Conservation (phyloP, 2,888 invertebrate genomes). For the Alsophila aescularia region DNA sequence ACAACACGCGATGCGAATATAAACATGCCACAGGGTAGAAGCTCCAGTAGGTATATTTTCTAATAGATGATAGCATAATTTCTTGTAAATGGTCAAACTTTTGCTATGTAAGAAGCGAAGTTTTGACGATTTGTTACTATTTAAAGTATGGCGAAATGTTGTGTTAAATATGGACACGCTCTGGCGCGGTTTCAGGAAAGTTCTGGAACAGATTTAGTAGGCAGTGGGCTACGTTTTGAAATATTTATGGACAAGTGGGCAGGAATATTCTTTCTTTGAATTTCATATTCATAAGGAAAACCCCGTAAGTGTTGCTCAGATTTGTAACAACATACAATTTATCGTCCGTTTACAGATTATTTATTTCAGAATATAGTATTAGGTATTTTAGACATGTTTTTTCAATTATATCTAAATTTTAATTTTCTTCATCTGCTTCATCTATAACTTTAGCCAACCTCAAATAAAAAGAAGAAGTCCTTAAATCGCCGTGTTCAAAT, state of each 20-base stretch:
- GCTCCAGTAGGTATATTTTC: constrained; percentile 65
- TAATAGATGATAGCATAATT: constrained; percentile 78
- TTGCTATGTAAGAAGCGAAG: constrained; percentile 59
- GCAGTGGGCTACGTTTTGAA: constrained; percentile 19
- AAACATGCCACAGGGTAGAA: constrained; percentile 62
- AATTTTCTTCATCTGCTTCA: no score
- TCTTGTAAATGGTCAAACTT: constrained; percentile 77
- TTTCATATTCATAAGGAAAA: constrained; percentile 5
- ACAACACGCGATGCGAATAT: constrained; percentile 68
- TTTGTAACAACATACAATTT: neutral
- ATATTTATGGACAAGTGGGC: constrained; percentile 15
- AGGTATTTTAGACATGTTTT: no score
- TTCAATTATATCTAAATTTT: no score
- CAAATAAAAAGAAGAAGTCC: no score
- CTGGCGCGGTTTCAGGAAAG: constrained; percentile 39
- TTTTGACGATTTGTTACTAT: constrained; percentile 61
- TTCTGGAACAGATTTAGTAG: constrained; percentile 37
- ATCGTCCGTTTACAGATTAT: no score
- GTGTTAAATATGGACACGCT: constrained; percentile 42
- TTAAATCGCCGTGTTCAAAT: no score
- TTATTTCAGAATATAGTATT: no score
- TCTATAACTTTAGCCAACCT: no score
- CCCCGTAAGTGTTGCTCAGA: neutral
- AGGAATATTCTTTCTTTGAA: constrained; percentile 10
- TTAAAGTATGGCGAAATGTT: constrained; percentile 49